Evolutionary conservation across 2,888 invertebrate species (phyloP).

Genomic region (Myopa tessellatipennis): DNA sequence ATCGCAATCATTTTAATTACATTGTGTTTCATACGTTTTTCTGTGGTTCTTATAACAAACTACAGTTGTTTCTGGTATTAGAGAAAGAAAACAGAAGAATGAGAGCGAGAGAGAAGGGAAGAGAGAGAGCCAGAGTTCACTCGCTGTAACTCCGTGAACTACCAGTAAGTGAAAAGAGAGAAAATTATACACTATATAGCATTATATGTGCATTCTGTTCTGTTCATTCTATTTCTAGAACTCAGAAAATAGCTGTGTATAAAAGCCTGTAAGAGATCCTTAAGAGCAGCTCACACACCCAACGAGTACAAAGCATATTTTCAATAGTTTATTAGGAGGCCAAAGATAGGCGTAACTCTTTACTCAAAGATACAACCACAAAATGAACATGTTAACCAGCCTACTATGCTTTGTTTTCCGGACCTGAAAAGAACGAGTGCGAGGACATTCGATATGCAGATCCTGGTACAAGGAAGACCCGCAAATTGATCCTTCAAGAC

Average conservation of each 20-base stretch:
- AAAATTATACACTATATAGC: no score
- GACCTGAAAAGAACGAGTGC: background rate
- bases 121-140: no score
- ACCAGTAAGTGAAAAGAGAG: no score
- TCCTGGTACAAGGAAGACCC: background rate
- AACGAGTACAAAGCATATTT: background rate
- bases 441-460: background rate
- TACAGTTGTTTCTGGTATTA: no score
- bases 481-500: background rate
- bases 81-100: no score
- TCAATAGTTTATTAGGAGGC: background rate
- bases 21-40: background rate
- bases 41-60: background rate
- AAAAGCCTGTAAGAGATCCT: no score
- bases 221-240: no score
- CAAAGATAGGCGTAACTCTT: background rate
- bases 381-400: constrained; percentile 15
- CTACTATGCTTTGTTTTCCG: background rate
- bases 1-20: constrained; percentile 39
- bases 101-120: no score
- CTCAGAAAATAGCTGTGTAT: no score
- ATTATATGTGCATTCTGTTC: no score
- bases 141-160: no score
- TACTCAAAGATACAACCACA: constrained; percentile 8
- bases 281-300: no score